Evolutionary conservation across 2,888 invertebrate genomes (phyloP), one percentile per base, ranked within the genome.

Genomic region (Nipponacmea schrenckii): DNA sequence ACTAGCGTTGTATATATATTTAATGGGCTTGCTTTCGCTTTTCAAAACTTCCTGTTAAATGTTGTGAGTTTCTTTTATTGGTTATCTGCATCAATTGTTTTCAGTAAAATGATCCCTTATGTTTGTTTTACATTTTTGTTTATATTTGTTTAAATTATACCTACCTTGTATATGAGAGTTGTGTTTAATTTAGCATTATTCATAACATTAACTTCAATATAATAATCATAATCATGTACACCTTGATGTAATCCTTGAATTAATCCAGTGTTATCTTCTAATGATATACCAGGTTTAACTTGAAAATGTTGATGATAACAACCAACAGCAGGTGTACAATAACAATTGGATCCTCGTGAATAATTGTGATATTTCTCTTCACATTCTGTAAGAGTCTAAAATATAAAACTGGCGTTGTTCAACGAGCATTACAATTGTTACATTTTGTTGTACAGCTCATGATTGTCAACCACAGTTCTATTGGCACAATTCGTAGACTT

Each of bases 141-240:
- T 31, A 7, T 31, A 31, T 31, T 31, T 31, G 7, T 7, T 31
- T 31, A 4, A 39, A 39, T 39, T 39, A 14, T 15, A 63, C 56
- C 7, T 68, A 80, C 82, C 79, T 82, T 78, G 8, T 70, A 73
- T 4, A 62, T 70, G 5, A 71, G 12, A 15, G 71, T 66, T 0
- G 81, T 77, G 44, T 72, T 73, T 12, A 83, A 68, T 14, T 73
- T 64, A 12, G 83, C 83, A 24, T 75, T 78, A 64, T 83, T 83
- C 12, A 62, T 76, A 4, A 74, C 80, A n/a, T 76, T 77, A 8
- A 83, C 76, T 69, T 80, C 77, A 45, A 82, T 71, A 50, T 50
- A 79, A 65, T 81, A 83, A 44, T 83, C 83, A 46, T 73, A 74
- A 56, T 83, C 80, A 65, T 83, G 83, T 7, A 75, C 68, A 26